Percentiles rank a stretch among this genome's conserved stretches.
Conservation (phyloP, 2,888 invertebrate genomes). For the Blera fallax region DNA sequence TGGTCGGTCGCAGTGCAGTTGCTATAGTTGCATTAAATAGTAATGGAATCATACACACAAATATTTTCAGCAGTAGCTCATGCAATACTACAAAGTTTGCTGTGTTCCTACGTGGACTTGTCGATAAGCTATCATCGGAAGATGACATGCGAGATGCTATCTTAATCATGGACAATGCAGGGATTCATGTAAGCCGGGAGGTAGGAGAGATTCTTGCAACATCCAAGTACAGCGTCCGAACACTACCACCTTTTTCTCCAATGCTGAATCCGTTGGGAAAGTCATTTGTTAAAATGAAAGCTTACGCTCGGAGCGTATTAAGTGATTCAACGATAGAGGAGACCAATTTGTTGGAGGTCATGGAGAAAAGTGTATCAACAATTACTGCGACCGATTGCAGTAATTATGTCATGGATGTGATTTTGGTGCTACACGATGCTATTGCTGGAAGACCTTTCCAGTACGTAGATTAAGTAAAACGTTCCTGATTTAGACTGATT, state of each 20-base stretch:
- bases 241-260: constrained; percentile 22
- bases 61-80: constrained; percentile 1
- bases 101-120: constrained; percentile 6
- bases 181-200: constrained; percentile 15
- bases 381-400: constrained; percentile 10
- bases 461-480: neutral
- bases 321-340: neutral
- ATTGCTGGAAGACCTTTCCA: constrained; percentile 30
- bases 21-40: constrained; percentile 22
- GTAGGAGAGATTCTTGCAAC: constrained; percentile 19
- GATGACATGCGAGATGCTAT: neutral
- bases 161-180: constrained; percentile 35
- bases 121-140: neutral
- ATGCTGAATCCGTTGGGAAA: constrained; percentile 25
- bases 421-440: constrained; percentile 26
- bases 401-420: constrained; percentile 31
- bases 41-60: constrained; percentile 18
- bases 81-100: constrained; percentile 29
- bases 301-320: constrained; percentile 1
- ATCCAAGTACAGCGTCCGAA: constrained; percentile 8
- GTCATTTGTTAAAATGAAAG: constrained; percentile 24
- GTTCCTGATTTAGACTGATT: neutral
- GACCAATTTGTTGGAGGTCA: constrained; percentile 1
- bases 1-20: constrained; percentile 4
- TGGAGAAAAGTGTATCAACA: neutral